phyloP scores from a whole-genome alignment of 2,797 vertebrate genomes.

The Cyclopterus lumpus region DNA sequence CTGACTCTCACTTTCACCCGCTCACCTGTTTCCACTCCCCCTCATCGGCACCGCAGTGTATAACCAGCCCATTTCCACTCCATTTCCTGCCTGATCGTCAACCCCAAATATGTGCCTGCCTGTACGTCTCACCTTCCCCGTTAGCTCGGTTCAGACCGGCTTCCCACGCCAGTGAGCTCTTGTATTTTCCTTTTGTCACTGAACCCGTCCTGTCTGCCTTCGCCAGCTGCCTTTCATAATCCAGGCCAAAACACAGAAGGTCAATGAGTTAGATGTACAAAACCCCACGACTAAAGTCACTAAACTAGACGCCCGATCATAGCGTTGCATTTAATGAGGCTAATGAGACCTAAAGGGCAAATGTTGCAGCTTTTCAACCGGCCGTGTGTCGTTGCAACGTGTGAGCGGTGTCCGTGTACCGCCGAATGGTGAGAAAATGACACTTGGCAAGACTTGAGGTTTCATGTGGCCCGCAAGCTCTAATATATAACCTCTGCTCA shows the following conservation, averaged over 20 bases:
- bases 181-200: not conserved
- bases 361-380: too few species aligned
- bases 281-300: not conserved
- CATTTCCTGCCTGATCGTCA: not conserved
- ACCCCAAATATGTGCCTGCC: not conserved
- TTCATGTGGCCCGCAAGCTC: constrained; percentile 6
- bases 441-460: not conserved
- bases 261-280: not conserved
- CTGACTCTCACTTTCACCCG: not conserved
- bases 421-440: too few species aligned
- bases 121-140: not conserved
- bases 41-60: not conserved
- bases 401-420: too few species aligned
- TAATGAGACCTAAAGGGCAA: too few species aligned
- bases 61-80: not conserved
- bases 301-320: too few species aligned
- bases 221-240: not conserved
- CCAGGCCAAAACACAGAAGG: not conserved
- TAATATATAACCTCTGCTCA: constrained; percentile 4
- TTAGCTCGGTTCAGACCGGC: not conserved
- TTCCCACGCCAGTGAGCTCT: not conserved
- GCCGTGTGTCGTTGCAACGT: too few species aligned
- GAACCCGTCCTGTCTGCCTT: not conserved
- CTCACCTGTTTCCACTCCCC: constrained; percentile 1
- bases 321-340: too few species aligned